Evolutionary conservation across 53 echinoderm and acorn worm genomes (phyloP).

Genomic region (Luidia sarsii): DNA sequence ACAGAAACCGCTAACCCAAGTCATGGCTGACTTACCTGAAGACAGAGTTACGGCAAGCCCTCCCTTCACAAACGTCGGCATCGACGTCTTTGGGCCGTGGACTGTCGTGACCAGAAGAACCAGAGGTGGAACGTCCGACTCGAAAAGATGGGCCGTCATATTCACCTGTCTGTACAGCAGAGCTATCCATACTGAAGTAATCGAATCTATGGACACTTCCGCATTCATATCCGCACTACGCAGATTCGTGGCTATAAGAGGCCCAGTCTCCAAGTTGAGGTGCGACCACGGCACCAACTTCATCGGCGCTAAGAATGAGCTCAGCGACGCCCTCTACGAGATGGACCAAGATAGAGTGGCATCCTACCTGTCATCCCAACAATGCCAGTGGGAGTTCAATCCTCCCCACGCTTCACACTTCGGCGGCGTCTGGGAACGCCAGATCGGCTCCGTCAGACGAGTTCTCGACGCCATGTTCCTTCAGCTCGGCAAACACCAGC

Average conservation of each 20-base stretch:
- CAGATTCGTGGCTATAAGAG: constrained; percentile 60
- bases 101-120: constrained; percentile 42
- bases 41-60: constrained; percentile 49
- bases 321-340: background rate
- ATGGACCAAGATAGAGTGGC: background rate
- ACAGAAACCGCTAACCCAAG: constrained; percentile 25
- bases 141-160: constrained; percentile 54
- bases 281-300: constrained; percentile 73
- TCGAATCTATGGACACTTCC: constrained; percentile 55
- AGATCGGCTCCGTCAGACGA: constrained; percentile 28
- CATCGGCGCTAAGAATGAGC: constrained; percentile 64
- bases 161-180: constrained; percentile 48
- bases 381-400: constrained; percentile 55
- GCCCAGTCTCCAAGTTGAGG: constrained; percentile 60
- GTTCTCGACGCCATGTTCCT: constrained; percentile 57
- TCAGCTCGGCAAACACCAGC: constrained; percentile 51
- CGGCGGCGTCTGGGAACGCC: constrained; percentile 61
- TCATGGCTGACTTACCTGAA: constrained; percentile 44
- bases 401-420: constrained; percentile 64
- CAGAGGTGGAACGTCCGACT: constrained; percentile 17
- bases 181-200: constrained; percentile 48
- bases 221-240: constrained; percentile 60
- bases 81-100: constrained; percentile 53
- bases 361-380: constrained; percentile 12
- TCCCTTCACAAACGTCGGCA: constrained; percentile 42